Evolutionary conservation across 1,140 invertebrate species (phyloP).

Genomic region (Monomorium pharaonis): DNA sequence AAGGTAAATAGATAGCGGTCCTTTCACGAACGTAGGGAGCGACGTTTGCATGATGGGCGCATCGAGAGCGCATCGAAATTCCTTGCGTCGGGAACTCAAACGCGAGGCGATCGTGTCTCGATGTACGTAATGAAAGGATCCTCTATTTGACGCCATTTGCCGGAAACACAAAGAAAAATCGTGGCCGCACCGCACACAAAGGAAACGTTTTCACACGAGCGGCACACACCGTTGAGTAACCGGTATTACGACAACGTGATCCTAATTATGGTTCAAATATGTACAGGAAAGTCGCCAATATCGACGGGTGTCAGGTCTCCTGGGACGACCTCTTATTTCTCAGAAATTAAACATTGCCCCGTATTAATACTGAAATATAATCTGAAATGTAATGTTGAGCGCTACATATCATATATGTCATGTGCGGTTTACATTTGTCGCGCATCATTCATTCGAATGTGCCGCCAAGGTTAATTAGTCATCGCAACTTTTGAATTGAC

Average conservation of each 20-base stretch:
- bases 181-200: slow-evolving; percentile 2
- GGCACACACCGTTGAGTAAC: slow-evolving; percentile 5
- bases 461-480: slow-evolving; percentile 14
- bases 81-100: not conserved
- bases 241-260: slow-evolving; percentile 3
- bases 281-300: too few species aligned
- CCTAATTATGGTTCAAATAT: slow-evolving; percentile 5
- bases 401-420: not conserved
- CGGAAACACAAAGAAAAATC: slow-evolving; percentile 51
- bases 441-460: not conserved
- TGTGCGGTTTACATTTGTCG: not conserved
- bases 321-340: too few species aligned
- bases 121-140: slow-evolving; percentile 41
- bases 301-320: too few species aligned
- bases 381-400: too few species aligned
- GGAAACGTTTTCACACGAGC: slow-evolving; percentile 15
- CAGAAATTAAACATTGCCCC: too few species aligned
- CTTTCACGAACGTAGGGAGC: slow-evolving; percentile 37
- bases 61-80: slow-evolving; percentile 17
- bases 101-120: slow-evolving; percentile 26
- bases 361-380: too few species aligned
- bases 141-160: slow-evolving; percentile 22
- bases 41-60: slow-evolving; percentile 26
- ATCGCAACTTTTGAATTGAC: not conserved
- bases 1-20: slow-evolving; percentile 17